Base-by-base conservation (phyloP, 2,888 invertebrate species). In the Pollenia angustigena region DNA sequence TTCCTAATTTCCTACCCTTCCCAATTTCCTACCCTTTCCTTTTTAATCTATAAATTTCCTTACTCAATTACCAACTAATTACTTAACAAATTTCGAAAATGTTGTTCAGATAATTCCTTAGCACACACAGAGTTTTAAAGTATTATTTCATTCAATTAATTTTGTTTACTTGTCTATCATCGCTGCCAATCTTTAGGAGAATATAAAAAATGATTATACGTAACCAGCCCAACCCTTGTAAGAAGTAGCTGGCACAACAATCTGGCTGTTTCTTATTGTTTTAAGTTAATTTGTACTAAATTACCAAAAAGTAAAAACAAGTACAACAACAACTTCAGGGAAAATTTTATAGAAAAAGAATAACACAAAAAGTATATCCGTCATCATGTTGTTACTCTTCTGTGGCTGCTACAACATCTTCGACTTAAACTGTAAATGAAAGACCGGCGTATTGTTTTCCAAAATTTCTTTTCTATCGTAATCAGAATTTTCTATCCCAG, bases 111-210 rank as follows among this genome's bases (percentile, higher is more conserved):
- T 54, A 56, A 52, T n/a, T 18, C 8, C 50, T 44, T 18, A 32
- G 62, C 40, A 58, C 54, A 68, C 16, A 44, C 12, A 16, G 9
- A 60, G 23, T 52, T 74, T 23, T 52, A n/a, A 46, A 56, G 75
- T 54, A 74, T 75, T 88, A 87, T 90, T 90, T 90, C 89, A 90
- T 90, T 90, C 91, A 91, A 91, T 91, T 91, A 92, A 91, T 91
- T 92, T 48, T 42, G n/a, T 91, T 90, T 91, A 90, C 56, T 56
- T 85, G 88, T 88, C 90, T 90, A 92, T 92, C 92, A 92, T 82
- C 90, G 89, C 90, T 90, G 91, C 90, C 91, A 90, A 92, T 91
- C 91, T 90, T 32, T 32, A 32, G 88, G 88, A 89, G 72, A 89
- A 46, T 42, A 74, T 52, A 69, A 54, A 64, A 72, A 79, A 64